Base-by-base conservation (phyloP, 2,797 vertebrate genomes). In the Squalus acanthias region DNA sequence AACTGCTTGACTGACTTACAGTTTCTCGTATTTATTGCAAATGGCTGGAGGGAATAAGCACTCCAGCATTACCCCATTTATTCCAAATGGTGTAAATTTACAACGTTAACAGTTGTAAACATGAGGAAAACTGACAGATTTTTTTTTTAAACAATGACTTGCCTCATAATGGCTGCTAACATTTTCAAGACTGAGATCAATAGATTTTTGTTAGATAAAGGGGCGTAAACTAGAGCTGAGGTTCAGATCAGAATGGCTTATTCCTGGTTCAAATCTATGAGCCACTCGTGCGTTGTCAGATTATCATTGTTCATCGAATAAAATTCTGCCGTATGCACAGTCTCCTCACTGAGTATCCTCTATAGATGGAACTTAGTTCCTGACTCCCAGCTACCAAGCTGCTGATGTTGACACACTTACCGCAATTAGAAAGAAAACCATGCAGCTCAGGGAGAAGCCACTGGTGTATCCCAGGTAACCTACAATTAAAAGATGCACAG, bases 401-500 rank as follows among this genome's bases (percentile, higher is more conserved):
- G 33, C 46, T 39, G 0, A 60, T n/a, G 29, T 65, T 15, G 57
- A 53, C 50, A 20, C 87, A 98, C 99, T 98, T 98, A 99, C 99
- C 53, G 98, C 98, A 92, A 97, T 97, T 96, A 99, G 98, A 97
- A 99, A 99, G 98, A 99, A 99, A 96, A 98, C 98, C 99, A 99
- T 99, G 97, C 99, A 99, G 98, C 99, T 98, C 97, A 99, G 99
- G 22, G 99, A 99, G 97, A 99, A 99, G 33, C 99, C 99, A 0
- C 99, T 99, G 97, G 99, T 98, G 13, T 99, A 99, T 96, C 99
- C 99, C 0, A 99, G 98, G 97, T 99, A 99, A 97, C 99, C 99
- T 99, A 98, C 65, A 69, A 92, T 67, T 92, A 69, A 93, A 93
- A 93, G 63, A 69, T 67, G 63, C 33, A 93, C 9, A 93, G 63